A percentile compares a stretch with the other conserved stretches of the same genome.
These are phyloP conservation scores for Cephalopachus bancanus DNA, from an alignment of 2,797 vertebrate species.

Conservation along the genomic window DNA sequence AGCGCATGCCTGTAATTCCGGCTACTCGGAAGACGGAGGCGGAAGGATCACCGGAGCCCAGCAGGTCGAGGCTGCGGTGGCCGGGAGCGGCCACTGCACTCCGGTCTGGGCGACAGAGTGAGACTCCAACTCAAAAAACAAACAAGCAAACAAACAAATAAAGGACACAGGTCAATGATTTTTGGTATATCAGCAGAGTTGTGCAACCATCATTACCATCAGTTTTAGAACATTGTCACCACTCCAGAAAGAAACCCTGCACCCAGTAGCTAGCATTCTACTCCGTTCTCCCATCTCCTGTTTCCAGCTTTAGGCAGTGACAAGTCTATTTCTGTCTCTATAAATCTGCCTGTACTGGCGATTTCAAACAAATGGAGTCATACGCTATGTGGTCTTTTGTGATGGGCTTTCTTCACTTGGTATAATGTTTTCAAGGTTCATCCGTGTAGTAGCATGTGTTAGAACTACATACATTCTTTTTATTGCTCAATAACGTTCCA, in stretches of 20 bases:
- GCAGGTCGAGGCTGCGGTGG: too few species aligned
- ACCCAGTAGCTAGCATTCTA: neutral
- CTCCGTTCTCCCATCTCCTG: neutral
- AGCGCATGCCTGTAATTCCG: too few species aligned
- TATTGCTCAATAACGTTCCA: neutral
- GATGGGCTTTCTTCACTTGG: neutral
- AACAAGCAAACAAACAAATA: too few species aligned
- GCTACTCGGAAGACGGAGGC: too few species aligned
- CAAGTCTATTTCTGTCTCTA: neutral
- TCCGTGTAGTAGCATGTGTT: too few species aligned
- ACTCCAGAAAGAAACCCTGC: neutral
- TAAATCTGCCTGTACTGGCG: neutral
- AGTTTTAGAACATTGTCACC: neutral
- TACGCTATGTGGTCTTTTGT: too few species aligned
- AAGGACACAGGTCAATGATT: neutral
- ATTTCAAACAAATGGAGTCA: neutral
- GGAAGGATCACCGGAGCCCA: too few species aligned
- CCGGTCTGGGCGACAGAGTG: too few species aligned
- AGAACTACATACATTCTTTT: neutral
- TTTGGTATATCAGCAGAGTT: neutral
- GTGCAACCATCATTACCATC: too few species aligned
- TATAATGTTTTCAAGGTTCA: neutral
- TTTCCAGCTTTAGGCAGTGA: neutral
- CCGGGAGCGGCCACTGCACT: too few species aligned
- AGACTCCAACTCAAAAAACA: too few species aligned